Conservation (phyloP, 2,888 invertebrate species). For the Xylocampa areola region DNA sequence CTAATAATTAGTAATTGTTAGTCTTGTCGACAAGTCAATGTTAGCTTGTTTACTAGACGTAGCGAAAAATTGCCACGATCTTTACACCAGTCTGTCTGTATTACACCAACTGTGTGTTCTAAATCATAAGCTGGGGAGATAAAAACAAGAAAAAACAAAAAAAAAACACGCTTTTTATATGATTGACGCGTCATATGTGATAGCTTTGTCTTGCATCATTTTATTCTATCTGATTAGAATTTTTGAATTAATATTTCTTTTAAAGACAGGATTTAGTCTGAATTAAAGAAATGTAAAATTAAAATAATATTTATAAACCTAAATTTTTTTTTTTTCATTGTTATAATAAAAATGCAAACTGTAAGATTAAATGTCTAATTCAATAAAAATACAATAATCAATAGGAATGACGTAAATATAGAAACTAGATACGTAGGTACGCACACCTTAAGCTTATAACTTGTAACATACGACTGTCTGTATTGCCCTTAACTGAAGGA, state of each 20-base stretch:
- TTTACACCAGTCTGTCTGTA: slow-evolving; percentile 66
- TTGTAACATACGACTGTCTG: slow-evolving; percentile 66
- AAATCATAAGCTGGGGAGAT: slow-evolving; percentile 45
- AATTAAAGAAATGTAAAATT: too few species aligned
- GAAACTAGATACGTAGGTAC: neutral
- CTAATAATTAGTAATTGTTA: slow-evolving; percentile 56
- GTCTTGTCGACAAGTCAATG: slow-evolving; percentile 69
- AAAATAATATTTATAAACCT: neutral
- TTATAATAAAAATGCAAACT: too few species aligned
- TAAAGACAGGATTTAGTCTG: too few species aligned
- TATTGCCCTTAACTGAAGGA: slow-evolving; percentile 83
- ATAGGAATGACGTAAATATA: neutral
- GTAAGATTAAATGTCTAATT: too few species aligned
- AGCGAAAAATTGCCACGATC: slow-evolving; percentile 74
- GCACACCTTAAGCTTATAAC: slow-evolving; percentile 11
- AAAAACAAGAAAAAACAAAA: neutral
- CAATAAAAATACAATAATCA: too few species aligned
- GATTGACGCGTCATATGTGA: too few species aligned
- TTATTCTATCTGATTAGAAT: too few species aligned
- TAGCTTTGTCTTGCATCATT: too few species aligned
- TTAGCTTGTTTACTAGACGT: slow-evolving; percentile 69
- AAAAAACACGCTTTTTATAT: too few species aligned
- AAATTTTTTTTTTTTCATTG: too few species aligned
- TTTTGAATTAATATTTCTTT: too few species aligned
- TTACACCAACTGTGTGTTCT: slow-evolving; percentile 51